Evolutionary conservation across 2,888 invertebrate species (phyloP), one percentile per base, ranked within the genome.

Genomic region (Nematopogon swammerdamellus): DNA sequence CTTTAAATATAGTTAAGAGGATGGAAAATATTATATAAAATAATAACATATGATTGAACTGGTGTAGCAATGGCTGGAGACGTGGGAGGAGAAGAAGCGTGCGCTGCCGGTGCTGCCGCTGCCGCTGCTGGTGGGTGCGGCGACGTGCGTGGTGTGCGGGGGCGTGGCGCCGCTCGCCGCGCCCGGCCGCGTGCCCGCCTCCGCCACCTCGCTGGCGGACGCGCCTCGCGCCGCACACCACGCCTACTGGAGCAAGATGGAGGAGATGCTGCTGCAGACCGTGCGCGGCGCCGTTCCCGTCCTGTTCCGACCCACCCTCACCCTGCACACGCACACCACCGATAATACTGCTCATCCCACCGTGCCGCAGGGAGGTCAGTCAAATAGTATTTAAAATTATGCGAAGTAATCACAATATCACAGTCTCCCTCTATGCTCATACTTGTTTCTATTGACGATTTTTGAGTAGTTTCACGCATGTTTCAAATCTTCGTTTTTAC

Each of bases 301-400:
- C 77, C 84, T 89, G 54, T 92, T 92, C 66, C 89, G 88, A 61
- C 92, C 94, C 1, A 85, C 88, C 1, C 74, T 88, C 20, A 88
- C 89, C 55, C 74, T 94, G 49, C 89, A 90, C 63, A 88, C 85
- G 1, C 81, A 82, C 55, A 79, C 79, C 50, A 85, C 85, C 50
- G 85, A 89, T 54, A 86, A 85, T 56, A 75, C 70, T 46, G 71
- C 74, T 47, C 84, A 83, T 60, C 90, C 93, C 2, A 72, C 87
- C 18, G 88, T 88, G 10, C 85, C 92, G 46, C 83, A 91, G 57
- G 88, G 88, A 65, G 87, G 86, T 87, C 61, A 59, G 63, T n/a
- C n/a, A n/a, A n/a, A n/a, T n/a, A n/a, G n/a, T n/a, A n/a, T n/a
- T n/a, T n/a, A n/a, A n/a, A n/a, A n/a, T n/a, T n/a, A n/a, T n/a